Conservation (phyloP, 1,140 invertebrate genomes). For the Penaeus japonicus region DNA sequence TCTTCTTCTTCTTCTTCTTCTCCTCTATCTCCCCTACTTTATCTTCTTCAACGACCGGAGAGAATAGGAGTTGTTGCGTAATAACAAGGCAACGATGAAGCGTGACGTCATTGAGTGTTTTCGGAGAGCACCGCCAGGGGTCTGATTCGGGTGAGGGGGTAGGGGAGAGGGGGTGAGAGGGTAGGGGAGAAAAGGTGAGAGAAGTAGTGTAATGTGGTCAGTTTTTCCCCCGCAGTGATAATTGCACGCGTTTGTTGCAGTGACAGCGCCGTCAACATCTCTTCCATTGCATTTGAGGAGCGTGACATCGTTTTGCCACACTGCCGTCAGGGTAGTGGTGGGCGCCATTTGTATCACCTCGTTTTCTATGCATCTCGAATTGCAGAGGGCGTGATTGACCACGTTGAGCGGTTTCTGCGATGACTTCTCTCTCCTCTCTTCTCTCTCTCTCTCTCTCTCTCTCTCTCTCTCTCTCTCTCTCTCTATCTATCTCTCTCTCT, state of each 20-base stretch:
- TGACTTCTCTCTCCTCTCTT: neutral
- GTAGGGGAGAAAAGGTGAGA: neutral
- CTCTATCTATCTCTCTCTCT: neutral
- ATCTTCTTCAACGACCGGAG: neutral
- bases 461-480: neutral
- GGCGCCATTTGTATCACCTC: too few relatives aligned
- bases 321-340: too few relatives aligned
- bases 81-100: too few relatives aligned
- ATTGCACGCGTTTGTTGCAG: too few relatives aligned
- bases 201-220: neutral
- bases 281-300: too few relatives aligned
- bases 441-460: neutral
- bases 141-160: neutral
- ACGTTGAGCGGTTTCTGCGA: neutral
- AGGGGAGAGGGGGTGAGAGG: conserved; percentile 7
- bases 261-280: too few relatives aligned
- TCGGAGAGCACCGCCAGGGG: neutral
- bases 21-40: too few relatives aligned
- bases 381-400: neutral
- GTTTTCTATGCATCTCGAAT: too few relatives aligned
- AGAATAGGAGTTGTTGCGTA: too few relatives aligned
- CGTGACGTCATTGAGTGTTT: too few relatives aligned
- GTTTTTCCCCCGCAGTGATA: too few relatives aligned
- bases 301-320: too few relatives aligned
- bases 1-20: neutral